Evolutionary conservation across 2,888 invertebrate species (phyloP).

Genomic region (Caradrina kadenii): DNA sequence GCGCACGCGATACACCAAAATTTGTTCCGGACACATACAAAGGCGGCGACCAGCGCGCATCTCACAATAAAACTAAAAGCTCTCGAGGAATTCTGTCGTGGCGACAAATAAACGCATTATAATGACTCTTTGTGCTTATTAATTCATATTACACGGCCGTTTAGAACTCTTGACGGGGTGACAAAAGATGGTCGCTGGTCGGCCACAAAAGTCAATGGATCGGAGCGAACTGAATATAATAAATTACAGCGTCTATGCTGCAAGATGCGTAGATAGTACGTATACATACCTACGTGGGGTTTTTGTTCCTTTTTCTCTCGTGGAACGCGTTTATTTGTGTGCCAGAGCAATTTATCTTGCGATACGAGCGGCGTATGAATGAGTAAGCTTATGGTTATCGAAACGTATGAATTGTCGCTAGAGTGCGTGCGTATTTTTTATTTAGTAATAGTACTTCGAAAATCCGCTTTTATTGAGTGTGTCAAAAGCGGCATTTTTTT

Average conservation of each 20-base stretch:
- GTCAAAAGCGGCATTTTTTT: constrained; percentile 12
- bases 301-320: constrained; percentile 81
- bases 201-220: constrained; percentile 88
- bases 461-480: constrained; percentile 57
- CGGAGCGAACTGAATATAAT: constrained; percentile 87
- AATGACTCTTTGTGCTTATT: constrained; percentile 89
- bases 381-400: constrained; percentile 83
- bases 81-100: constrained; percentile 70
- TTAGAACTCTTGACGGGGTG: constrained; percentile 85
- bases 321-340: constrained; percentile 85
- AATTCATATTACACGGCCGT: constrained; percentile 90
- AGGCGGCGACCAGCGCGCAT: constrained; percentile 70
- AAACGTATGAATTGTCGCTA: constrained; percentile 76
- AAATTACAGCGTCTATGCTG: constrained; percentile 85
- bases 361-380: constrained; percentile 85
- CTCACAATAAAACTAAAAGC: constrained; percentile 77
- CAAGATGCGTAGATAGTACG: constrained; percentile 78
- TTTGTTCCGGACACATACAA: constrained; percentile 84
- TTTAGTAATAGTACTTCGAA: constrained; percentile 52
- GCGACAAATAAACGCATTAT: constrained; percentile 88
- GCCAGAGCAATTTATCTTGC: constrained; percentile 87
- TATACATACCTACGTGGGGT: constrained; percentile 72
- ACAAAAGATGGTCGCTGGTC: constrained; percentile 85
- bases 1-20: constrained; percentile 85
- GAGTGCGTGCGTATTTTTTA: constrained; percentile 64